These are phyloP conservation scores for Drosophila varians DNA, from an alignment of 1,140 invertebrate genomes.

Conservation along the genomic window DNA sequence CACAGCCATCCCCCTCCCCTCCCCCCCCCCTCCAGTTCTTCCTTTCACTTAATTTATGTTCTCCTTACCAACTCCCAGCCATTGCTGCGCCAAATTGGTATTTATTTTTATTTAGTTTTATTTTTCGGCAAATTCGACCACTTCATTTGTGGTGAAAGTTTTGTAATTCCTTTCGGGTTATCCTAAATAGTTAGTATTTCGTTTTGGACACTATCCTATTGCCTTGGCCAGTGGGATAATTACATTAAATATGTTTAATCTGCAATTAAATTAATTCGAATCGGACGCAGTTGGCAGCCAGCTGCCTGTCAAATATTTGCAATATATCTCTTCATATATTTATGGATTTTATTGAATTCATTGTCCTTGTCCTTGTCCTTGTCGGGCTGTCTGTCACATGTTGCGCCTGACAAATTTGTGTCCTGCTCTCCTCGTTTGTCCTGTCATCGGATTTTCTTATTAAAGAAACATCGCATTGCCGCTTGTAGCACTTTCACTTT, in stretches of 20 bases:
- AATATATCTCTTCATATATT: neutral
- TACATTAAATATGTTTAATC: conserved; percentile 40
- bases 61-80: neutral
- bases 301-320: conserved; percentile 11
- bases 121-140: neutral
- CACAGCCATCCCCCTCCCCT: neutral
- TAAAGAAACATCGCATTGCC: neutral
- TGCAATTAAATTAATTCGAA: conserved; percentile 42
- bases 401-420: conserved; percentile 55
- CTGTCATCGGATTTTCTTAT: conserved; percentile 54
- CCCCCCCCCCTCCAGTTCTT: no score
- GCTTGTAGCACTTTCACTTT: neutral
- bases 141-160: neutral
- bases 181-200: conserved; percentile 8
- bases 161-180: neutral
- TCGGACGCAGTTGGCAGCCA: conserved; percentile 11
- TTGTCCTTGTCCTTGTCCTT: no score
- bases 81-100: conserved; percentile 5
- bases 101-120: conserved; percentile 25
- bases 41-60: conserved; percentile 49
- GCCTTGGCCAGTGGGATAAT: conserved; percentile 7
- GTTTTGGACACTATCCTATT: neutral
- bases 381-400: conserved; percentile 47
- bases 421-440: neutral
- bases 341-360: no score